These are phyloP conservation scores for Drosophila pullipes DNA, from an alignment of 2,888 invertebrate genomes.

Conservation along the genomic window DNA sequence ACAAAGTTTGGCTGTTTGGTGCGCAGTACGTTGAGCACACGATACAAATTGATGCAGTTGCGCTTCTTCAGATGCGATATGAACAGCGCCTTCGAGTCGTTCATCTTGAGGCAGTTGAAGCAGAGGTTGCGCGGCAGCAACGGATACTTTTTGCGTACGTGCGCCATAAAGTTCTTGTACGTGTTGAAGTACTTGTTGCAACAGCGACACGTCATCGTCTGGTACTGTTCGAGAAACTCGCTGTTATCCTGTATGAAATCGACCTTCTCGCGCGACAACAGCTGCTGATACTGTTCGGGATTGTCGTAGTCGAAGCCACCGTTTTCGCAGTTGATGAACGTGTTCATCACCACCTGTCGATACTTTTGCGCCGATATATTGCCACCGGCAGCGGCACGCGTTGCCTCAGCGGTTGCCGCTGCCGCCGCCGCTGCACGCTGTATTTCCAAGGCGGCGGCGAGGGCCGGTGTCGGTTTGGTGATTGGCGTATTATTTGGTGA, in stretches of 20 bases:
- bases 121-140: conserved; percentile 84
- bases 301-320: conserved; percentile 84
- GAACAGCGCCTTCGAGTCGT: conserved; percentile 85
- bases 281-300: conserved; percentile 84
- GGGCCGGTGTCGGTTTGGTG: conserved; percentile 80
- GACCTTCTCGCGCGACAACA: conserved; percentile 84
- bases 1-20: conserved; percentile 70
- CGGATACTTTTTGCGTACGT: conserved; percentile 85
- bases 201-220: conserved; percentile 85
- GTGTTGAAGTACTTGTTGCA: conserved; percentile 84
- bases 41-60: conserved; percentile 85
- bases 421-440: conserved; percentile 78
- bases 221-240: conserved; percentile 85
- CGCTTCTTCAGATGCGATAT: conserved; percentile 85
- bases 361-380: conserved; percentile 79
- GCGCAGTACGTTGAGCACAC: conserved; percentile 80
- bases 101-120: conserved; percentile 85
- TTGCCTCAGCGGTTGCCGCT: conserved; percentile 73
- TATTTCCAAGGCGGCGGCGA: conserved; percentile 81
- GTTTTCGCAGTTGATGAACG: conserved; percentile 78
- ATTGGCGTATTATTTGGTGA: conserved; percentile 75
- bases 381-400: conserved; percentile 71
- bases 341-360: conserved; percentile 80
- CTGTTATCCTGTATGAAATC: conserved; percentile 84
- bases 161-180: conserved; percentile 86